A percentile compares a stretch with the other conserved stretches of the same genome.
These are phyloP conservation scores for Manis javanica DNA, from an alignment of 2,797 vertebrate genomes.

Conservation along the genomic window DNA sequence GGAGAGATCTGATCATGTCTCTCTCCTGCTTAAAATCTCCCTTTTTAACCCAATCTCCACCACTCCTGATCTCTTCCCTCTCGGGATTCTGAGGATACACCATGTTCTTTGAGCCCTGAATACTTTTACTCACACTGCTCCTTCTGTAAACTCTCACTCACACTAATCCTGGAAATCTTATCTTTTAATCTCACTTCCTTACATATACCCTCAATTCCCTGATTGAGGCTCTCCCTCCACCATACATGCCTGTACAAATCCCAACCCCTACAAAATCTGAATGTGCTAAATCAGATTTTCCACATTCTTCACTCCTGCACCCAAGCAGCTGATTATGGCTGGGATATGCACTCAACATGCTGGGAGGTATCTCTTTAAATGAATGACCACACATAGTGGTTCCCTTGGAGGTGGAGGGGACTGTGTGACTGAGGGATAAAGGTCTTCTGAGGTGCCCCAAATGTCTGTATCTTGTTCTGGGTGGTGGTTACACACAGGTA, in stretches of 20 bases:
- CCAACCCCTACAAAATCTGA: background rate
- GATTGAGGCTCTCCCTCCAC: background rate
- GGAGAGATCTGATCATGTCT: background rate
- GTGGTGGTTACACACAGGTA: background rate
- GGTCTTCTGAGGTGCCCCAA: background rate
- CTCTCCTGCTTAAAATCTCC: slow-evolving; percentile 3
- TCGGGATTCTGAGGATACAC: background rate
- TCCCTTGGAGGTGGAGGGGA: background rate
- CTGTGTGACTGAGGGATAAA: background rate
- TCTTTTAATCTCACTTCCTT: slow-evolving; percentile 19
- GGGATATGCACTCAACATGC: background rate
- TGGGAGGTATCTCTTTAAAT: background rate
- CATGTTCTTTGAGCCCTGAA: background rate
- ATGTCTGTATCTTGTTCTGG: background rate
- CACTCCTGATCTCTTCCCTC: background rate
- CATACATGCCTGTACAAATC: background rate
- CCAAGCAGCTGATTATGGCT: background rate
- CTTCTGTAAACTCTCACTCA: background rate
- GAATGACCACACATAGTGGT: background rate
- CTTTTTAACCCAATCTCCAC: background rate
- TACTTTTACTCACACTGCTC: background rate
- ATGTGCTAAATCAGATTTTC: background rate
- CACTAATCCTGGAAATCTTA: slow-evolving; percentile 18
- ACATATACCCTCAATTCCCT: background rate
- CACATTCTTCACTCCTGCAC: background rate